A percentile compares a stretch with the other conserved stretches of the same genome.
Conservation (phyloP, 2,797 vertebrate genomes). For the Channa striata region DNA sequence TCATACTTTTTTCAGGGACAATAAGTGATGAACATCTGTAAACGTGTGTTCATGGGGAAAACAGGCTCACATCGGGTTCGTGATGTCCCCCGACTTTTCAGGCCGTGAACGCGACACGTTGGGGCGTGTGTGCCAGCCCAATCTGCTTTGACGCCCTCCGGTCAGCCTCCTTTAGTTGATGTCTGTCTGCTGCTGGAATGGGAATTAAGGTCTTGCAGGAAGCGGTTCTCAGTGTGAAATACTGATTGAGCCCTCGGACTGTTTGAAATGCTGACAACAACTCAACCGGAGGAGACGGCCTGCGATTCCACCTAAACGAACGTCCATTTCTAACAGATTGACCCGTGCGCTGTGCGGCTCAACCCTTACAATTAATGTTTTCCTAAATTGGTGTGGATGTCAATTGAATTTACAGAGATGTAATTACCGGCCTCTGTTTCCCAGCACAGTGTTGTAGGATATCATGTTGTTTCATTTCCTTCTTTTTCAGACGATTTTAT, state of each 20-base stretch:
- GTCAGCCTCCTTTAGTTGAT: constrained; percentile 21
- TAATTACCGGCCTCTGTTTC: constrained; percentile 77
- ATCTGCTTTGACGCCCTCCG: constrained; percentile 26
- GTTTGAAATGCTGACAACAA: constrained; percentile 37
- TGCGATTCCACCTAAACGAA: constrained; percentile 48
- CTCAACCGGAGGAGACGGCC: constrained; percentile 35
- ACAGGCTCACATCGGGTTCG: no score
- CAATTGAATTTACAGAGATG: constrained; percentile 72
- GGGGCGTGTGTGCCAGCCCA: constrained; percentile 5
- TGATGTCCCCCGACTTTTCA: no score
- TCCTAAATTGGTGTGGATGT: constrained; percentile 57
- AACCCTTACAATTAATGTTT: constrained; percentile 60
- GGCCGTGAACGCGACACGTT: no score
- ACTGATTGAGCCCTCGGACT: background rate
- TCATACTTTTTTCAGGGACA: background rate
- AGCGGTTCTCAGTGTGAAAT: constrained; percentile 3
- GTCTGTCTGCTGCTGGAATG: constrained; percentile 25
- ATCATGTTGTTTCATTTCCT: constrained; percentile 41
- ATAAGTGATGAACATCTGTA: background rate
- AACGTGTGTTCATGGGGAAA: background rate
- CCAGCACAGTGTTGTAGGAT: constrained; percentile 45
- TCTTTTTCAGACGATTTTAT: constrained; percentile 13
- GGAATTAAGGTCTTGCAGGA: constrained; percentile 29
- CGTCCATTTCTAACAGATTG: constrained; percentile 37
- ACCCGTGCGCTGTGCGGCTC: constrained; percentile 38